Conservation (phyloP, 2,888 invertebrate species). For the Cosmopolites sordidus region DNA sequence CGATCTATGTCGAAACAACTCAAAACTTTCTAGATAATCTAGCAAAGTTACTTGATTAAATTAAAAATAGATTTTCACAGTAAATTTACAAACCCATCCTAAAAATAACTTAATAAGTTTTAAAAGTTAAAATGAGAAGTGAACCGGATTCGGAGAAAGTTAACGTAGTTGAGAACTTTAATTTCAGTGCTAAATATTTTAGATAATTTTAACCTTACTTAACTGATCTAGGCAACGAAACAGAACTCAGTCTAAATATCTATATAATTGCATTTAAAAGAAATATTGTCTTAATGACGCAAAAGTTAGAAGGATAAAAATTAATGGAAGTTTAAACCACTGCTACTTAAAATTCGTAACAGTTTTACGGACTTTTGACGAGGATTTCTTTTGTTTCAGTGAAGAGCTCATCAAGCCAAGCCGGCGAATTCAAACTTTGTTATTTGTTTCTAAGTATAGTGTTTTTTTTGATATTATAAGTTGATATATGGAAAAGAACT, state of each 20-base stretch:
- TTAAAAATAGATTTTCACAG: background rate
- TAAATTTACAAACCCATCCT: slow-evolving; percentile 1
- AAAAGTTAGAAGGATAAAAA: background rate
- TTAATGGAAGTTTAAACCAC: slow-evolving; percentile 2
- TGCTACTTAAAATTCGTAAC: background rate
- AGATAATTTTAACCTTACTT: background rate
- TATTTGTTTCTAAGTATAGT: slow-evolving; percentile 1
- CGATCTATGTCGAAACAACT: too few species aligned
- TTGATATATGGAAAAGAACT: background rate
- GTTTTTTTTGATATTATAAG: background rate
- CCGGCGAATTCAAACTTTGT: background rate
- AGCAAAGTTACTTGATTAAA: too few species aligned
- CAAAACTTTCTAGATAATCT: too few species aligned
- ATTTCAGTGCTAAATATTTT: slow-evolving; percentile 1
- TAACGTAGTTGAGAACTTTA: slow-evolving; percentile 4
- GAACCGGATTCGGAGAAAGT: slow-evolving; percentile 1
- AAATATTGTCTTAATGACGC: background rate
- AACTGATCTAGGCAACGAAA: background rate
- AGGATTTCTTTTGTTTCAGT: slow-evolving; percentile 33
- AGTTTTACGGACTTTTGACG: background rate
- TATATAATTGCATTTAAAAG: slow-evolving; percentile 1
- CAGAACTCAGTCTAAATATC: background rate
- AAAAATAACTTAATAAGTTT: slow-evolving; percentile 4
- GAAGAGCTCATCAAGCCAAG: slow-evolving; percentile 32
- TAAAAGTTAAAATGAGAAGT: background rate